Base-by-base conservation (phyloP, 1,140 invertebrate species). In the Heliconius himera region DNA sequence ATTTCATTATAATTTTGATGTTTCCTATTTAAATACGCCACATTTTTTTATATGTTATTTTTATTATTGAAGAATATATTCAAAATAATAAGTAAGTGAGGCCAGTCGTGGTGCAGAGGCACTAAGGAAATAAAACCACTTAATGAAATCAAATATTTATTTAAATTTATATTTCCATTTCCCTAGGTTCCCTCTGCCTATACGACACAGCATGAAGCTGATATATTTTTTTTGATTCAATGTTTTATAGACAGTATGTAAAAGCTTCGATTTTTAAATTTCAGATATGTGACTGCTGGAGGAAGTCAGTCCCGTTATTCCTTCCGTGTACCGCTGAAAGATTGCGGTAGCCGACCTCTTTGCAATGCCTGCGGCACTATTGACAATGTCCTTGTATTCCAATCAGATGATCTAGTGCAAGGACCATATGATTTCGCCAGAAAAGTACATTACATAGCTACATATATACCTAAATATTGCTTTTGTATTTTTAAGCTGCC, bases 351-450 rank as follows among this genome's bases (percentile, higher is more conserved):
- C 26, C 94, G 95, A 41, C 95, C 96, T 1, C 94, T 95, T 4
- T 96, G 96, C 84, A 94, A 95, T 20, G 93, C 96, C 16, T 96
- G 96, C 79, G 94, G 95, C 26, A 95, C 96, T 46, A 90, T 96
- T 51, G 96, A 96, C 87, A 96, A 96, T 80, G 94, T 96, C 49
- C 92, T 97, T 2, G 95, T 97, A 74, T 96, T 97, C 81, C 96
- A 97, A 88, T 94, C 96, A 54, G 96, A 97, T 84, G 95, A 96
- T 81, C 91, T 95, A 36, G 95, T 97, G 38, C 96, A 96, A 88
- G 96, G 93, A 22, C 78, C 93, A 20, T 83, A 83, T 36, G 93
- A 94, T 80, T 91, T 94, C 73, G 93, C 93, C 29, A 90, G 93
- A 82, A 94, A 94, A 89, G 93, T 94, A 85, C 20, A 60, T 60